These are phyloP conservation scores for Epizoanthus illoricatus DNA, from an alignment of 92 coral and sea anemone species.

Conservation along the genomic window DNA sequence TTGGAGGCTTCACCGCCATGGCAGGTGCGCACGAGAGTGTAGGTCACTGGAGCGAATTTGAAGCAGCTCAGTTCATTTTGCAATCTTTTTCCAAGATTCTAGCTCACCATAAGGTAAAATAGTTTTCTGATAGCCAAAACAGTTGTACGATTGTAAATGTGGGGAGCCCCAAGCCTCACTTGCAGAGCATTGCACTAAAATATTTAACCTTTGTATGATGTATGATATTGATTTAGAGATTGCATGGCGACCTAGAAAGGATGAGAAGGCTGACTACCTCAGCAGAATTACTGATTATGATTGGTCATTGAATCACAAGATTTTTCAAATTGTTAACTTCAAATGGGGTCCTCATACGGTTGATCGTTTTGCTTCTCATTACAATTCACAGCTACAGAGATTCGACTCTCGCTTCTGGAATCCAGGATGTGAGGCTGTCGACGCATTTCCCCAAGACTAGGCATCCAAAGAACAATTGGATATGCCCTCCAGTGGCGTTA, in stretches of 20 bases:
- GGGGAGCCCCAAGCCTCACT: conserved; percentile 34
- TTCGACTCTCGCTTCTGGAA: conserved; percentile 41
- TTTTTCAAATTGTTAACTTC: conserved; percentile 20
- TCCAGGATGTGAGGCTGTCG: conserved; percentile 12
- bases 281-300: conserved; percentile 34
- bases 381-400: conserved; percentile 21
- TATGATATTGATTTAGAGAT: conserved; percentile 33
- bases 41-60: conserved; percentile 7
- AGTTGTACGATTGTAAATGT: conserved; percentile 34
- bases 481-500: too few species aligned
- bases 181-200: conserved; percentile 37
- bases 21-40: conserved; percentile 7
- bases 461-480: too few species aligned
- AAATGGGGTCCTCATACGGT: conserved; percentile 47
- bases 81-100: conserved; percentile 7
- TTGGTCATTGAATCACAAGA: conserved; percentile 24
- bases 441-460: conserved; percentile 6
- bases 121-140: conserved; percentile 46
- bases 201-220: conserved; percentile 37
- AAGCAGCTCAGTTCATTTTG: background rate
- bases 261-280: conserved; percentile 28
- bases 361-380: conserved; percentile 41
- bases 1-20: conserved; percentile 28
- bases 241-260: conserved; percentile 31
- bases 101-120: conserved; percentile 33